Percentiles rank a stretch among this genome's conserved stretches.
Evolutionary conservation across 1,140 invertebrate genomes (phyloP).

Genomic region (Himalopsyche phryganea): DNA sequence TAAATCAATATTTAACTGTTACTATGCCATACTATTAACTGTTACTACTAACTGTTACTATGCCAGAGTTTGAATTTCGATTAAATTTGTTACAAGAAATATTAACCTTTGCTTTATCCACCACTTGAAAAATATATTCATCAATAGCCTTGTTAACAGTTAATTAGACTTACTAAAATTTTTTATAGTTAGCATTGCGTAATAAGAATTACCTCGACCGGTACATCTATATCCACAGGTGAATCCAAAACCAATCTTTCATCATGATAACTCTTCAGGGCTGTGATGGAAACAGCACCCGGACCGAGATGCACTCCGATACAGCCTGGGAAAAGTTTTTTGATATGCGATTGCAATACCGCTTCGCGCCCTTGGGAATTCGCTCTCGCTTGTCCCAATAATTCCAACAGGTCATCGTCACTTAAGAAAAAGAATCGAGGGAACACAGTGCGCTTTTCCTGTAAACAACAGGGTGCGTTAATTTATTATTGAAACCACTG

Average conservation of each 20-base stretch:
- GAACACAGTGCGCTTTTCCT: conserved; percentile 92
- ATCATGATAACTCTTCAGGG: conserved; percentile 68
- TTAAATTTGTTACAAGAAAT: too few relatives aligned
- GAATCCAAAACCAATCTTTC: conserved; percentile 80
- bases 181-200: too few relatives aligned
- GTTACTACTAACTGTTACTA: too few relatives aligned
- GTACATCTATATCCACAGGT: conserved; percentile 70
- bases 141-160: too few relatives aligned
- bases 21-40: too few relatives aligned
- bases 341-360: conserved; percentile 88
- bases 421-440: conserved; percentile 95
- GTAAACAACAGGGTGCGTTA: too few relatives aligned
- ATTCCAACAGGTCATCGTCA: conserved; percentile 93
- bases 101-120: too few relatives aligned
- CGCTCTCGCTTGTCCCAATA: conserved; percentile 75
- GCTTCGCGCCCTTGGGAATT: conserved; percentile 66
- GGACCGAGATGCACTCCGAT: conserved; percentile 45
- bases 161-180: too few relatives aligned
- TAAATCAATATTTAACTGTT: too few relatives aligned
- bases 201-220: conserved; percentile 69
- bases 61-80: too few relatives aligned
- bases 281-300: conserved; percentile 43
- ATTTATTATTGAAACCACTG: too few relatives aligned
- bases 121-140: too few relatives aligned
- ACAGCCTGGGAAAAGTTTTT: conserved; percentile 90